Evolutionary conservation across 2,113 vertebrate genomes (phyloP), one percentile per base, ranked within the genome.

Genomic region (Eubucco bourcierii): DNA sequence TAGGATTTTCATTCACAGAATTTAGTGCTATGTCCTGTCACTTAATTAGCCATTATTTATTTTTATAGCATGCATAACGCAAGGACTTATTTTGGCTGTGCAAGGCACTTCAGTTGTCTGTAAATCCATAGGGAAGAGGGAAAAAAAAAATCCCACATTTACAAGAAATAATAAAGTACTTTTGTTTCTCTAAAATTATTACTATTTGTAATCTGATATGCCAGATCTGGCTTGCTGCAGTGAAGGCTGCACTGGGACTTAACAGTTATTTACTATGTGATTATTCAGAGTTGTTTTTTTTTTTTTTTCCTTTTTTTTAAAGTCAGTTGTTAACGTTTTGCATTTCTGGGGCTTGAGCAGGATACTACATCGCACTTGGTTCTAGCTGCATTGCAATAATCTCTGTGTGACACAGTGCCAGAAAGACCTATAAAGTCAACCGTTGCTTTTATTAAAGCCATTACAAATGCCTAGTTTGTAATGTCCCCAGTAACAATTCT

Each of bases 201-300:
- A 31, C 29, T 90, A 31, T 88, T 88, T 94, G 84, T 91, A 87
- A 75, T 94, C 76, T 3, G 9, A 33, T 79, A 55, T 94, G 86
- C 71, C 82, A 91, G 91, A 86, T 83, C 70, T 85, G 88, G 55
- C 86, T 76, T 92, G 82, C 56, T 80, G 60, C 68, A 85, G 60
- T 87, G 70, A 80, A 83, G 21, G 85, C 28, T 91, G 72, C 67
- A 71, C 79, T 89, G 84, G 79, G 90, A 91, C 46, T 80, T 95
- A 65, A 84, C 84, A 79, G 56, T 95, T 92, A 85, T 95, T 95
- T 95, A 91, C 87, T 83, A 94, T 41, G 76, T 94, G 72, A 82
- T 93, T 95, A 90, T 85, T 94, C 93, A 92, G 28, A 89, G 67
- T 70, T 59, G 60, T 52, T 74, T 81, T 41, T 87, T 24, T 66